A percentile compares a stretch with the other conserved stretches of the same genome.
Conservation (phyloP, 2,888 invertebrate species). For the Ichneumoninae sp. region DNA sequence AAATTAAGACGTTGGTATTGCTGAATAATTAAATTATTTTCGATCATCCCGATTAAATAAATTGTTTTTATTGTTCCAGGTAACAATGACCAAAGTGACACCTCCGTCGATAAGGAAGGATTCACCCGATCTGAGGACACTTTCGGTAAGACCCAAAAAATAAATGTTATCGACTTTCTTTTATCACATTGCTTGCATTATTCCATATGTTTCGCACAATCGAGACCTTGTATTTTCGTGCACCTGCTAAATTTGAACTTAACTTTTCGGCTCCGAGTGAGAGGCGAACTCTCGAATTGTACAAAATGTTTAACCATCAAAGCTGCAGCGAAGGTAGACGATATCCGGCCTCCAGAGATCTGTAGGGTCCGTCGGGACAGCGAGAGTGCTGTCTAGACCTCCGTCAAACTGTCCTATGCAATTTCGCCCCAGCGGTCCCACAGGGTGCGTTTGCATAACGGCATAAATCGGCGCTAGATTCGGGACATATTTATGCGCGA, state of each 20-base stretch:
- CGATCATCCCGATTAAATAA: no score
- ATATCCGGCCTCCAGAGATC: constrained; percentile 59
- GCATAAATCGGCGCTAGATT: constrained; percentile 71
- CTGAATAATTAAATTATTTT: no score
- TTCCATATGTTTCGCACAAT: not conserved
- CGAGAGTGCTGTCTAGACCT: constrained; percentile 62
- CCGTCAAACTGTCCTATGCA: constrained; percentile 66
- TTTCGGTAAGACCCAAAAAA: no score
- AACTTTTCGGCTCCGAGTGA: not conserved
- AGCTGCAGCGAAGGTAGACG: constrained; percentile 49
- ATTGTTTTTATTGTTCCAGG: no score
- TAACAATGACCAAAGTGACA: no score
- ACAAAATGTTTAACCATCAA: constrained; percentile 42
- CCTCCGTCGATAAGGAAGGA: no score
- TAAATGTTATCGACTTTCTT: not conserved
- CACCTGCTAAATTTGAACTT: not conserved
- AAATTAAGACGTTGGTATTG: no score
- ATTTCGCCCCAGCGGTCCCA: constrained; percentile 63
- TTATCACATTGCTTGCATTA: not conserved
- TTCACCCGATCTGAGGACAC: no score
- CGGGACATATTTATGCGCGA: constrained; percentile 72
- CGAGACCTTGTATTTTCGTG: not conserved
- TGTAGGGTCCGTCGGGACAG: constrained; percentile 15
- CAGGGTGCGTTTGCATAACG: constrained; percentile 70
- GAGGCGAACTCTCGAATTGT: not conserved